Conservation (phyloP, 2,113 vertebrate species). For the Nothocercus julius region DNA sequence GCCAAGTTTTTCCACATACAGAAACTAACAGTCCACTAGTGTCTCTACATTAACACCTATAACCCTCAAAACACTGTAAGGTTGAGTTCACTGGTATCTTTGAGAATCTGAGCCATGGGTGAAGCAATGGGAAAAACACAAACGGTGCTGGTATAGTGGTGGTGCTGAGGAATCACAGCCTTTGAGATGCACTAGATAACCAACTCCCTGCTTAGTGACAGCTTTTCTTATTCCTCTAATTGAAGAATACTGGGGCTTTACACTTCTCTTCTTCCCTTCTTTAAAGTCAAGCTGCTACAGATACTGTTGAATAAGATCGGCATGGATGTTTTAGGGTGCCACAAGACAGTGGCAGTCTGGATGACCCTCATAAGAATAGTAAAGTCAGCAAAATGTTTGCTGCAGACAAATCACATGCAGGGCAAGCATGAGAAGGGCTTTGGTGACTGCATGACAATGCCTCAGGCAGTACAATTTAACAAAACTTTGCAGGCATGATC, state of each 20-base stretch:
- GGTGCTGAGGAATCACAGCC: not conserved
- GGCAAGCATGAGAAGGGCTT: not conserved
- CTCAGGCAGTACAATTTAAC: not conserved
- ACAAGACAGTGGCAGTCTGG: not conserved
- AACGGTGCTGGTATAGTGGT: not conserved
- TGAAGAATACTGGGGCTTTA: not conserved
- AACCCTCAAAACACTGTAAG: not conserved
- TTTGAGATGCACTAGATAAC: not conserved
- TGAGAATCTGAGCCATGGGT: rapidly evolving
- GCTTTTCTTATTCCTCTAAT: not conserved
- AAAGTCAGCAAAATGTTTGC: not conserved
- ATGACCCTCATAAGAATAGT: not conserved
- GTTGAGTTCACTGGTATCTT: not conserved
- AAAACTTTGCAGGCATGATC: not conserved
- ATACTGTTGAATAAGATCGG: not conserved
- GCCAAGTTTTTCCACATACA: not conserved
- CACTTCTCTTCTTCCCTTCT: not conserved
- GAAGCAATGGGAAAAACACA: not conserved
- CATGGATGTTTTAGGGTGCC: not conserved
- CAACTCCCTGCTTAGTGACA: not conserved
- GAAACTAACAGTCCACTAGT: not conserved
- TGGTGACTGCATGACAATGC: not conserved
- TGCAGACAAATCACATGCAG: not conserved
- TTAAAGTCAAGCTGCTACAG: not conserved
- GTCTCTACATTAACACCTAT: not conserved